Base-by-base conservation (phyloP, 2,797 vertebrate species). In the Pempheris klunzingeri region DNA sequence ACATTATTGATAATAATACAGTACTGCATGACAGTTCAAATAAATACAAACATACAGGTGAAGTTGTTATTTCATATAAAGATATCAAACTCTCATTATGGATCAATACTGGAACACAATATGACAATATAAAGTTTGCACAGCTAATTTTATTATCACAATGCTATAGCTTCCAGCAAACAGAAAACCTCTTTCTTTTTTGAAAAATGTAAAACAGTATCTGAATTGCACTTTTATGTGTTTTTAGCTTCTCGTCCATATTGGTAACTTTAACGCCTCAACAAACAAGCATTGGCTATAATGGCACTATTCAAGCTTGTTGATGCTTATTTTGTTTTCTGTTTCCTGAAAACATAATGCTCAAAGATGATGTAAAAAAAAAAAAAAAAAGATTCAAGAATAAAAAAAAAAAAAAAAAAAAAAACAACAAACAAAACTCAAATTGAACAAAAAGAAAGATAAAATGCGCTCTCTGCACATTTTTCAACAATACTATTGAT, bases 71-170 rank as follows among this genome's bases (percentile, higher is more conserved):
- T 96, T 95, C 80, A 94, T 95, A 96, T 93, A 97, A 97, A 98
- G 95, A 96, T 95, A 97, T 97, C 96, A 96, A 96, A 96, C 94
- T 94, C 95, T 96, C 93, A 95, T 92, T 94, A 96, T 95, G 95
- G 95, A 96, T 96, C 97, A 98, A 98, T 97, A 97, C 96, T 97
- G 97, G 94, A 97, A 98, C 93, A 97, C 95, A 96, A 96, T 94
- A 96, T 96, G 95, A 96, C 95, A 95, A 95, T 93, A 94, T 81
- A 96, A 95, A 96, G 95, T 95, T 96, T 94, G 94, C 96, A 97
- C 95, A 92, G 96, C 96, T 96, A 97, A 94, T 94, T 90, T 65
- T 87, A 92, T 91, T 95, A 95, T 96, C 95, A 96, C 93, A 95
- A 96, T 81, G 94, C 90, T 96, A 93, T 93, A 61, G 89, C 93